A percentile compares a stretch with the other conserved stretches of the same genome.
Conservation (phyloP, 2,888 invertebrate genomes). For the Oscheius onirici region DNA sequence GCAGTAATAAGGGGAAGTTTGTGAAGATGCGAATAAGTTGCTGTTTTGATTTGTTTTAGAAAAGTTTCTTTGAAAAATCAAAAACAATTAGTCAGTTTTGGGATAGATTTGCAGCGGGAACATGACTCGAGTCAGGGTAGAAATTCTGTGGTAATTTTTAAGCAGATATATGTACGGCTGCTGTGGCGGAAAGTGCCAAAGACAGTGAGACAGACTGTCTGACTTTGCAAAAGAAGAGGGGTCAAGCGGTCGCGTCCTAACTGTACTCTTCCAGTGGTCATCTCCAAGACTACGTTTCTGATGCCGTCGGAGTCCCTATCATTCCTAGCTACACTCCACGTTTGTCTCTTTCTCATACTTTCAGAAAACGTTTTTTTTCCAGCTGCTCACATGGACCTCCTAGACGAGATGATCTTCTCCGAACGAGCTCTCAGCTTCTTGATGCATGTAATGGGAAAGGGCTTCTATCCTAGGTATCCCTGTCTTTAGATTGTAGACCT, state of each 20-base stretch:
- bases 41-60: no score
- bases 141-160: no score
- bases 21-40: no score
- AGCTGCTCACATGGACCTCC: background rate
- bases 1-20: no score
- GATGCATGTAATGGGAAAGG: constrained; percentile 7
- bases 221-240: background rate
- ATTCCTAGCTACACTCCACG: constrained; percentile 51
- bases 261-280: constrained; percentile 41
- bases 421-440: constrained; percentile 54
- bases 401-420: constrained; percentile 56
- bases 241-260: background rate
- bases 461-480: constrained; percentile 1
- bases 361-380: constrained; percentile 39
- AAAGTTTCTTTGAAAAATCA: background rate
- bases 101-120: background rate
- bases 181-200: no score
- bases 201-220: background rate
- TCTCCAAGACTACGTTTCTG: constrained; percentile 59
- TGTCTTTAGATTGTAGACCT: no score
- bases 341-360: background rate
- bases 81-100: no score
- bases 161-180: no score
- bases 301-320: constrained; percentile 54
- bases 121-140: no score